phyloP scores from a whole-genome alignment of 2,888 invertebrate species.

The Ernsta delagoae region DNA sequence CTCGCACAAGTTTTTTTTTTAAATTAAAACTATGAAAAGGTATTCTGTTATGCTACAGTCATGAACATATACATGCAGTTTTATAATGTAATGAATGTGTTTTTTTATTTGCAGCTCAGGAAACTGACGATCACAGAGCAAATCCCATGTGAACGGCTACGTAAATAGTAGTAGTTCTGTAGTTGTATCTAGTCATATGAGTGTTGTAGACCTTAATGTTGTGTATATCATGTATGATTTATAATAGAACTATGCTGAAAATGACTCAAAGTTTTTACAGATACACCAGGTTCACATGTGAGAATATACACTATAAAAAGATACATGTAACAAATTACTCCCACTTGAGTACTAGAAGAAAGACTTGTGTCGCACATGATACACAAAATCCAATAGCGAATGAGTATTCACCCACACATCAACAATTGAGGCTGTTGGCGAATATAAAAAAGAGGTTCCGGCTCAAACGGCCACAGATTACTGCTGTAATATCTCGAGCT shows the following conservation, averaged over 20 bases:
- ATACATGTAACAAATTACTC: conserved; percentile 60
- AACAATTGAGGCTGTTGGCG: conserved; percentile 51
- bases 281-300: conserved; percentile 69
- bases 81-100: conserved; percentile 38
- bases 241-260: conserved; percentile 77
- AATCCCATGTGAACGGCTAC: conserved; percentile 65
- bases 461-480: conserved; percentile 54
- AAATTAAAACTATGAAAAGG: not conserved
- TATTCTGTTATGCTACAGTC: not conserved
- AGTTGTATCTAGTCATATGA: conserved; percentile 48
- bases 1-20: not conserved
- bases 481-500: conserved; percentile 53
- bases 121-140: conserved; percentile 62
- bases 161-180: conserved; percentile 40
- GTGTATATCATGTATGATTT: conserved; percentile 52
- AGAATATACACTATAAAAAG: conserved; percentile 55
- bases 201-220: conserved; percentile 51
- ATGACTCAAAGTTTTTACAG: conserved; percentile 78
- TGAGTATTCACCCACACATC: conserved; percentile 48
- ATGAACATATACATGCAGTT: conserved; percentile 31
- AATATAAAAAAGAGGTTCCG: conserved; percentile 55
- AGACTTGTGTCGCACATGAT: conserved; percentile 56
- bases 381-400: conserved; percentile 43
- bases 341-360: conserved; percentile 58
- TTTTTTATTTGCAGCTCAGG: conserved; percentile 69